phyloP scores from a whole-genome alignment of 2,113 vertebrate species.

The Reinhardtius hippoglossoides region DNA sequence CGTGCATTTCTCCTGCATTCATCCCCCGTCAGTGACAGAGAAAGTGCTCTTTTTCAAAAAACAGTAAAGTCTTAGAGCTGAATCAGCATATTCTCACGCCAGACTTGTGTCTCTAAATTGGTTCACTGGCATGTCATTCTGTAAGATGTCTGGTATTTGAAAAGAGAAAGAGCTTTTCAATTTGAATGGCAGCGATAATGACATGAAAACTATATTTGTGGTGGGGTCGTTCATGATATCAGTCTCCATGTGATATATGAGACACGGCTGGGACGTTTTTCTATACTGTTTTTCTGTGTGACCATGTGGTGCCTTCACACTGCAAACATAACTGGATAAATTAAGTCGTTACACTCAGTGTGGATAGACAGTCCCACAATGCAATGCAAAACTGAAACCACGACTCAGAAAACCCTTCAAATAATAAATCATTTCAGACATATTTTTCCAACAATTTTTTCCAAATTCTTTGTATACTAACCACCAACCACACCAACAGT shows the following conservation, averaged over 20 bases:
- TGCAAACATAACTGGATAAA: conserved; percentile 19
- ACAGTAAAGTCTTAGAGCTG: conserved; percentile 33
- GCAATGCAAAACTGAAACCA: not conserved
- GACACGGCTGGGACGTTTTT: conserved; percentile 12
- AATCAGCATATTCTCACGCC: conserved; percentile 57
- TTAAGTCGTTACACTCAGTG: not conserved
- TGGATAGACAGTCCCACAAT: not conserved
- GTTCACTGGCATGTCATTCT: conserved; percentile 19
- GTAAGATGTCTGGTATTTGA: conserved; percentile 27
- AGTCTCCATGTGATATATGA: conserved; percentile 27
- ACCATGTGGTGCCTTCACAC: not conserved
- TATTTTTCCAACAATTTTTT: not conserved
- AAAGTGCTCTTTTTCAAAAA: conserved; percentile 62
- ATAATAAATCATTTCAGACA: not conserved
- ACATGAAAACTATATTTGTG: conserved; percentile 52
- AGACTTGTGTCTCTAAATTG: conserved; percentile 50
- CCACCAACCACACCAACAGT: not conserved
- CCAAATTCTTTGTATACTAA: not conserved
- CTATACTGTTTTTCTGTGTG: conserved; percentile 1
- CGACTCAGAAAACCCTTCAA: not conserved
- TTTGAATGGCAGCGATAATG: conserved; percentile 41
- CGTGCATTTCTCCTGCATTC: conserved; percentile 54
- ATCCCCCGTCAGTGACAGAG: conserved; percentile 44
- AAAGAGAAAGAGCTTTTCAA: conserved; percentile 10
- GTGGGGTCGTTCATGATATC: conserved; percentile 23